Percentiles rank a stretch among this genome's conserved stretches.
phyloP scores from a whole-genome alignment of 2,113 vertebrate species.

The Macquaria australasica region DNA sequence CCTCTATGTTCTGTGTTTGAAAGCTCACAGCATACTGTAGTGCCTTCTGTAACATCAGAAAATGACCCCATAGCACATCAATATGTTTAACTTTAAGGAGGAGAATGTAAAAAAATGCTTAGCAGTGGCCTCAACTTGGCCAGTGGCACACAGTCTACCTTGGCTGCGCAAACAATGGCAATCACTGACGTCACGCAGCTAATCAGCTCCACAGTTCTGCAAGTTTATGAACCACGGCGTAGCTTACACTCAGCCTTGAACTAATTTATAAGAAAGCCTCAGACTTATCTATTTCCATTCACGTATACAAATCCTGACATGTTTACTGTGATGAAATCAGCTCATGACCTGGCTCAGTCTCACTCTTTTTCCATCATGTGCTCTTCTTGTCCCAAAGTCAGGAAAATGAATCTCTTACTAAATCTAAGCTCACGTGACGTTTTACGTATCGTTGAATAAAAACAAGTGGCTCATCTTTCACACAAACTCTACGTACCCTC shows the following conservation, averaged over 20 bases:
- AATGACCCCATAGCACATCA: not conserved
- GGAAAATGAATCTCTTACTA: not conserved
- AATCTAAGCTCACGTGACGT: not conserved
- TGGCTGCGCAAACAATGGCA: constrained; percentile 35
- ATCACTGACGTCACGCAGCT: constrained; percentile 2
- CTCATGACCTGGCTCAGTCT: not conserved
- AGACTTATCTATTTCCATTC: constrained; percentile 25
- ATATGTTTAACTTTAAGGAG: not conserved
- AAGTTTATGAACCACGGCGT: not conserved
- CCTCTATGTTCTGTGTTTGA: not conserved
- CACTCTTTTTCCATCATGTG: constrained; percentile 11
- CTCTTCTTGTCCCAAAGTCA: not conserved
- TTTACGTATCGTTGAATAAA: not conserved
- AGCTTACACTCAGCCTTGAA: not conserved
- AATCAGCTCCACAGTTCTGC: constrained; percentile 1
- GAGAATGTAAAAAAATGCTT: not conserved
- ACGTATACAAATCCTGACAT: constrained; percentile 17
- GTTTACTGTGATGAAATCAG: constrained; percentile 19
- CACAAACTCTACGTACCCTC: not conserved
- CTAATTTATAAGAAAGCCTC: not conserved
- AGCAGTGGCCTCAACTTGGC: constrained; percentile 21
- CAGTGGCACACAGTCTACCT: not conserved
- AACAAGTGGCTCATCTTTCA: constrained; percentile 38
- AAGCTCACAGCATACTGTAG: no score
- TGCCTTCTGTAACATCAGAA: not conserved